phyloP scores from a whole-genome alignment of 1,140 invertebrate genomes.

The Halyomorpha halys region DNA sequence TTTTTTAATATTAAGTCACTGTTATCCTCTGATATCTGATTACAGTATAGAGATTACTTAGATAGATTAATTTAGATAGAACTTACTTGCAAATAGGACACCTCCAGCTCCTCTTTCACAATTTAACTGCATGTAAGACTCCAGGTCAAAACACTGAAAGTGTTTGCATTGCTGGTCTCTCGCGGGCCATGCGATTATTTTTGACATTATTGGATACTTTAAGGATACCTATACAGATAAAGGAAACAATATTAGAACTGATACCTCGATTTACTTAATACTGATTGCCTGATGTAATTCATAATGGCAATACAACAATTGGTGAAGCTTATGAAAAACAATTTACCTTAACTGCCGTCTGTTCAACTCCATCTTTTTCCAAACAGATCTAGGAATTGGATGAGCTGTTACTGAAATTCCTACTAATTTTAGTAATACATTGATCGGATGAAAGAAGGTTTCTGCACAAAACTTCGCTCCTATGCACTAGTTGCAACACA shows the following conservation, averaged over 20 bases:
- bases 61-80: too few relatives aligned
- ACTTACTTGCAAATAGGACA: conserved; percentile 95
- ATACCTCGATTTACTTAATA: too few relatives aligned
- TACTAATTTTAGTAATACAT: conserved; percentile 90
- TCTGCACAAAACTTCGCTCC: conserved; percentile 82
- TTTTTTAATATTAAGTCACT: too few relatives aligned
- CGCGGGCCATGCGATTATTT: conserved; percentile 84
- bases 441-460: conserved; percentile 81
- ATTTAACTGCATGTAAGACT: conserved; percentile 89
- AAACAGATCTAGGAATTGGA: conserved; percentile 36
- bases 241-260: neutral
- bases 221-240: conserved; percentile 58
- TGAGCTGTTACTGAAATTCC: conserved; percentile 72
- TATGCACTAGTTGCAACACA: conserved; percentile 88
- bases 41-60: too few relatives aligned
- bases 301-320: too few relatives aligned
- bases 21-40: too few relatives aligned
- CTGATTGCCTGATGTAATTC: too few relatives aligned
- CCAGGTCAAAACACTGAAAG: conserved; percentile 92
- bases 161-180: conserved; percentile 92
- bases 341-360: conserved; percentile 66
- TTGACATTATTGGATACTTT: conserved; percentile 94
- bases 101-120: conserved; percentile 88
- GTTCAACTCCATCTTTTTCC: conserved; percentile 67
- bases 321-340: too few relatives aligned